Percentiles rank a stretch among this genome's conserved stretches.
Evolutionary conservation across 2,797 vertebrate genomes (phyloP).

Genomic region (Amphiprion clarkii): DNA sequence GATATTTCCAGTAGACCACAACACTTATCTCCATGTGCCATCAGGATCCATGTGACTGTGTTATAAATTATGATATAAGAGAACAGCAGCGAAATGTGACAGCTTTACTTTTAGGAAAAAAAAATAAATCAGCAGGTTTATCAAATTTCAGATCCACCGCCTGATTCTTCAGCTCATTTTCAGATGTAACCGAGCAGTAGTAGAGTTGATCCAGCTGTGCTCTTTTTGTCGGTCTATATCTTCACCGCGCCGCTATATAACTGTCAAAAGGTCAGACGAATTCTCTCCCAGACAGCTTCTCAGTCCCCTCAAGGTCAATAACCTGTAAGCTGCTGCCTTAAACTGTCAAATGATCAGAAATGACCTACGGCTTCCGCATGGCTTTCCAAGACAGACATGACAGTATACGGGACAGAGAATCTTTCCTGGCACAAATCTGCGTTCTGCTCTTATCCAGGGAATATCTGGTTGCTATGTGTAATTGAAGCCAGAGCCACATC

Average conservation of each 20-base stretch:
- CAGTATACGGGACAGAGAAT: slow-evolving; percentile 75
- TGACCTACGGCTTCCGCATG: slow-evolving; percentile 49
- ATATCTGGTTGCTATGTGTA: slow-evolving; percentile 86
- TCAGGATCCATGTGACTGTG: slow-evolving; percentile 47
- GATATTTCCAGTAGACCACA: slow-evolving; percentile 50
- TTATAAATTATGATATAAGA: slow-evolving; percentile 59
- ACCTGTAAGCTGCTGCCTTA: slow-evolving; percentile 43
- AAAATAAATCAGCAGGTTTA: slow-evolving; percentile 34
- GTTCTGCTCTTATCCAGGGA: slow-evolving; percentile 79
- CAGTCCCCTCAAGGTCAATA: slow-evolving; percentile 42
- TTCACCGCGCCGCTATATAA: slow-evolving; percentile 32
- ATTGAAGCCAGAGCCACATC: slow-evolving; percentile 87
- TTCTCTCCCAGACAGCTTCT: slow-evolving; percentile 27
- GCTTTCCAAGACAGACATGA: slow-evolving; percentile 60
- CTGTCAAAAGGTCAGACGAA: slow-evolving; percentile 45
- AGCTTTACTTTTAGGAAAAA: slow-evolving; percentile 2
- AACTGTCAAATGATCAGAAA: slow-evolving; percentile 68
- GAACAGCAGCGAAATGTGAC: slow-evolving; percentile 56
- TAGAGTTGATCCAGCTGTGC: slow-evolving; percentile 34
- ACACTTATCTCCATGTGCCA: slow-evolving; percentile 62
- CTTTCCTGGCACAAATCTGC: slow-evolving; percentile 79
- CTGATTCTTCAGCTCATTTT: slow-evolving; percentile 37
- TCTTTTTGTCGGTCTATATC: slow-evolving; percentile 14
- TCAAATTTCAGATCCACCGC: slow-evolving; percentile 53
- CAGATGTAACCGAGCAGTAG: slow-evolving; percentile 26